These are phyloP conservation scores for Tryphoninae sp. DNA, from an alignment of 2,888 invertebrate species.

Conservation along the genomic window DNA sequence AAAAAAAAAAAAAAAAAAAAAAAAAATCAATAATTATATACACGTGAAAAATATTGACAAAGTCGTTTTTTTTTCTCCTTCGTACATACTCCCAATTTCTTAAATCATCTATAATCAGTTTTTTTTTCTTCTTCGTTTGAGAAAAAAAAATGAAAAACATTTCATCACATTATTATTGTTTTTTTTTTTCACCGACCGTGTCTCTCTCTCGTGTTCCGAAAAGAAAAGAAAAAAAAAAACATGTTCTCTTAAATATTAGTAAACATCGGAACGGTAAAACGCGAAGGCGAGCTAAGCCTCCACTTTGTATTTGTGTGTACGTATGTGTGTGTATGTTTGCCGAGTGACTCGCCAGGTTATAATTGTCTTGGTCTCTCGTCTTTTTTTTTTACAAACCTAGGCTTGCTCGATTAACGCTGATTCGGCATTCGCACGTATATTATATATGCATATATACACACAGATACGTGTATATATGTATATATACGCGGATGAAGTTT, in stretches of 20 bases:
- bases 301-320: background rate
- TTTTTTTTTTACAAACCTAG: background rate
- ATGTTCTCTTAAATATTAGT: slow-evolving; percentile 17
- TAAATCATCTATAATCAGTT: background rate
- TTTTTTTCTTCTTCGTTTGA: background rate
- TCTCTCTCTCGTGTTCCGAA: background rate
- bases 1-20: background rate
- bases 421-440: background rate
- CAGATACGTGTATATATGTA: background rate
- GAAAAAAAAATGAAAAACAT: background rate
- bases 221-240: background rate
- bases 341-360: slow-evolving; percentile 8
- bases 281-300: slow-evolving; percentile 16
- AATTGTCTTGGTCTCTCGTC: slow-evolving; percentile 14
- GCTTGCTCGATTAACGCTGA: slow-evolving; percentile 3
- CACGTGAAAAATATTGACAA: background rate
- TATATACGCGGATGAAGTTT: background rate
- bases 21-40: background rate
- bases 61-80: background rate
- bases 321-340: background rate
- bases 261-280: slow-evolving; percentile 40
- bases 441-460: background rate
- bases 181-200: background rate
- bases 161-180: background rate
- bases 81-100: background rate